Base-by-base conservation (phyloP, 2,888 invertebrate species). In the Dryadula phaetusa region DNA sequence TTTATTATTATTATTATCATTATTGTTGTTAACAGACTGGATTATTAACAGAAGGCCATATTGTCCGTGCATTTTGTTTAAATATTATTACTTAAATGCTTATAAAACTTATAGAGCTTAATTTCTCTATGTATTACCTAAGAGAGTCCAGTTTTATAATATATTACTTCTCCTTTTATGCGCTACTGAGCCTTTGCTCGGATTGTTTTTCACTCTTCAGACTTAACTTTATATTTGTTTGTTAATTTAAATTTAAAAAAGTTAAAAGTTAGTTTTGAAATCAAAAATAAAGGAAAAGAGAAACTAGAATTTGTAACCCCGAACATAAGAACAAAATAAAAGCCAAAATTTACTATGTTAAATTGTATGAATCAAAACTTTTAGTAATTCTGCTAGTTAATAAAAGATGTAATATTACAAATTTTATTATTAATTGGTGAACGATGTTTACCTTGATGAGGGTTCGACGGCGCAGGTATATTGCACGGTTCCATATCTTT, bases 401-500 rank as follows among this genome's bases (percentile, higher is more conserved):
- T 37, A 37, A 12, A 37, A 12, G 12, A 37, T 37, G 10, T 37
- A 12, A 37, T 37, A 12, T 37, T 37, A 37, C 12, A 72, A 70
- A 67, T 62, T 54, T 66, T 34, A 7, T 20, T 25, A 16, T 34
- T 25, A 47, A 7, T 37, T 34, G 20, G 20, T 22, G 28, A 53
- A 69, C 56, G 65, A 65, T 74, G 70, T 74, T 83, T 87, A 89
- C 88, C 88, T 88, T 82, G 81, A n/a, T 80, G 72, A 20, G 80
- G 73, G 56, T 81, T 82, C 12, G 81, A 82, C 1, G 93, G 91
- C 20, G 91, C 86, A 2, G 94, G 94, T 71, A 94, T 93, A 73
- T 93, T 93, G 74, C 93, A 86, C 60, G 93, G 86, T 76, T 95
- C 95, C 76, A 94, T 81, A 54, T 95, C 94, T 74, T 94, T 94